These are phyloP conservation scores for Apostichopus parvimensis DNA, from an alignment of 35 echinoderm and acorn worm genomes.

Conservation along the genomic window DNA sequence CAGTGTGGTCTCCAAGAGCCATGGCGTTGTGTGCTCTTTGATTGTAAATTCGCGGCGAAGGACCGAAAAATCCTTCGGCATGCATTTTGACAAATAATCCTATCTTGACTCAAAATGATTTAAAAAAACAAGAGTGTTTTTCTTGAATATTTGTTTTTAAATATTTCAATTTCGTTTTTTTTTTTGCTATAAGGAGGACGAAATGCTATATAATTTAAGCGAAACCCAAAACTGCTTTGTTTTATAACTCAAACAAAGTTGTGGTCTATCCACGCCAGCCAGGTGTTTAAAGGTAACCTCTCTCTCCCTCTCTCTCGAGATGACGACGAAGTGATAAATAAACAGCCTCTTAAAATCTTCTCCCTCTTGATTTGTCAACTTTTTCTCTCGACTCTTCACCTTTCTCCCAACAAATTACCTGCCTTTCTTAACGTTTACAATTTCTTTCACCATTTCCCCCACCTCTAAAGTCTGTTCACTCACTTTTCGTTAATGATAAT, in stretches of 20 bases:
- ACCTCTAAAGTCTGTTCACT: neutral
- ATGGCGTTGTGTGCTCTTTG: neutral
- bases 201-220: too few species aligned
- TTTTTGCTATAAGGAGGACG: too few species aligned
- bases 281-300: too few species aligned
- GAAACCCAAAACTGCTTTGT: too few species aligned
- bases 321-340: neutral
- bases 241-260: too few species aligned
- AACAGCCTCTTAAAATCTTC: neutral
- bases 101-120: too few species aligned
- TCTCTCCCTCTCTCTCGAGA: too few species aligned
- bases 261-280: too few species aligned
- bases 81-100: conserved; percentile 2
- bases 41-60: conserved; percentile 7
- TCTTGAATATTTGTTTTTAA: too few species aligned
- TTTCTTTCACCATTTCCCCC: conserved; percentile 16
- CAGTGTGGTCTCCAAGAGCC: neutral
- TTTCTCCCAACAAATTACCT: neutral
- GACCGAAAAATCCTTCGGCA: conserved; percentile 16
- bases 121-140: too few species aligned
- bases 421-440: neutral
- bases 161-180: neutral
- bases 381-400: neutral
- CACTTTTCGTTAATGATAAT: conserved; percentile 1
- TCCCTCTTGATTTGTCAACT: neutral